Base-by-base conservation (phyloP, 1,140 invertebrate species). In the Steinernema khuongi region DNA sequence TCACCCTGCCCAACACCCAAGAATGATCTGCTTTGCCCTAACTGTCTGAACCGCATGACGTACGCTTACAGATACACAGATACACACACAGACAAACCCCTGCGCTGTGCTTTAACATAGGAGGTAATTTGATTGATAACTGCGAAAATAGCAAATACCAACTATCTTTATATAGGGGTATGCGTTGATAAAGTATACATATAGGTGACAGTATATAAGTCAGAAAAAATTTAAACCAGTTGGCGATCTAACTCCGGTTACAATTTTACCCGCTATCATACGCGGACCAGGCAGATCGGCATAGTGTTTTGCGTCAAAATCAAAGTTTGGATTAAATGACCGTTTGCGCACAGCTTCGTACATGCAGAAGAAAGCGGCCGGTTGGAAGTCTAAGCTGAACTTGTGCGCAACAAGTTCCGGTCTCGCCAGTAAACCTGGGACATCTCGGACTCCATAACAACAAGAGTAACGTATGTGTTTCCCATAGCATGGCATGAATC, bases 331-430 rank as follows among this genome's bases (percentile, higher is more conserved):
- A 41, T 41, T n/a, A 41, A 11, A n/a, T n/a, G 36, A 11, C n/a
- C 36, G 36, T 41, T n/a, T 41, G 7, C 36, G 7, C 36, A 41
- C 36, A n/a, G 36, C 30, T 69, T 74, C 74, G 19, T 31, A 77
- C 50, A 78, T 36, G 67, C 75, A 77, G 31, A 78, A 79, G 67
- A 74, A 79, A 32, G 75, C 75, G 18, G 76, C 71, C 30, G 75
- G 75, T 31, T 77, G 68, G 31, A 60, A 71, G 19, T 77, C 70
- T 31, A 77, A 7, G 41, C 78, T 60, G n/a, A 77, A 74, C 74
- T 77, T 77, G 70, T 77, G 75, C 26, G 68, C 77, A 7, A 77
- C 32, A 14, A 77, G 76, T 30, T 79, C 31, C 18, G 31, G 33
- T 18, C 67, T 18, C 28, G 32, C 7, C 1, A 77, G 17, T 1